Evolutionary conservation across 2,888 invertebrate species (phyloP).

Genomic region (Iphiclides podalirius): DNA sequence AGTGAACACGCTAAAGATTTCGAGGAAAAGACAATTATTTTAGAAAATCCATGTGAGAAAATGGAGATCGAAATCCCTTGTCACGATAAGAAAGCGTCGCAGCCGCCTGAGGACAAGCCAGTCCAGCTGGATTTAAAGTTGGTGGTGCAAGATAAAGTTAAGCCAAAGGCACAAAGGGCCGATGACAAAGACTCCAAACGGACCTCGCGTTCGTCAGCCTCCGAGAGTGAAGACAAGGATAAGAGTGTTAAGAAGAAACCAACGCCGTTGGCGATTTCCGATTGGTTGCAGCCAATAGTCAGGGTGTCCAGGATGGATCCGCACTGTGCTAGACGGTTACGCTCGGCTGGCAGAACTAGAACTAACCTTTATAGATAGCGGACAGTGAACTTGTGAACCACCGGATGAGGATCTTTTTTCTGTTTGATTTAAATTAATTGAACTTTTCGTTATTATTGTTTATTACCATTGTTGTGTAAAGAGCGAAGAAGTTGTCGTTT

Average conservation of each 20-base stretch:
- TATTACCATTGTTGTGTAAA: slow-evolving; percentile 7
- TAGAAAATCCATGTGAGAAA: slow-evolving; percentile 20
- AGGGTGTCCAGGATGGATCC: slow-evolving; percentile 83
- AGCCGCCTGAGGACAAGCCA: slow-evolving; percentile 31
- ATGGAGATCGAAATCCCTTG: slow-evolving; percentile 30
- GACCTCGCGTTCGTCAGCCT: slow-evolving; percentile 39
- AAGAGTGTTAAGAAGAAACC: slow-evolving; percentile 50
- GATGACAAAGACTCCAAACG: slow-evolving; percentile 37
- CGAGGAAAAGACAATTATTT: slow-evolving; percentile 19
- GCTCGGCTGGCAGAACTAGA: slow-evolving; percentile 49
- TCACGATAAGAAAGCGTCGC: not conserved
- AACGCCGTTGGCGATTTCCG: slow-evolving; percentile 48
- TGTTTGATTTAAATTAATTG: slow-evolving; percentile 19
- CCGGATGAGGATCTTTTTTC: not conserved
- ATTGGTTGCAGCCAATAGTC: slow-evolving; percentile 83
- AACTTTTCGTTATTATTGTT: slow-evolving; percentile 15
- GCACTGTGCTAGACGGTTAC: slow-evolving; percentile 49
- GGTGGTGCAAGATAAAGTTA: slow-evolving; percentile 39
- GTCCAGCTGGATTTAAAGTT: slow-evolving; percentile 46
- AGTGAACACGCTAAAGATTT: slow-evolving; percentile 23
- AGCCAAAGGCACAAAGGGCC: slow-evolving; percentile 28
- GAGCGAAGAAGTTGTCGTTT: slow-evolving; percentile 1
- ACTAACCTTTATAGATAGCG: slow-evolving; percentile 50
- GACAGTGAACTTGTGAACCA: slow-evolving; percentile 24
- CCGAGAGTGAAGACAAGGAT: slow-evolving; percentile 49